Base-by-base conservation (phyloP, 92 coral and sea anemone species). In the Galaxea fascicularis region DNA sequence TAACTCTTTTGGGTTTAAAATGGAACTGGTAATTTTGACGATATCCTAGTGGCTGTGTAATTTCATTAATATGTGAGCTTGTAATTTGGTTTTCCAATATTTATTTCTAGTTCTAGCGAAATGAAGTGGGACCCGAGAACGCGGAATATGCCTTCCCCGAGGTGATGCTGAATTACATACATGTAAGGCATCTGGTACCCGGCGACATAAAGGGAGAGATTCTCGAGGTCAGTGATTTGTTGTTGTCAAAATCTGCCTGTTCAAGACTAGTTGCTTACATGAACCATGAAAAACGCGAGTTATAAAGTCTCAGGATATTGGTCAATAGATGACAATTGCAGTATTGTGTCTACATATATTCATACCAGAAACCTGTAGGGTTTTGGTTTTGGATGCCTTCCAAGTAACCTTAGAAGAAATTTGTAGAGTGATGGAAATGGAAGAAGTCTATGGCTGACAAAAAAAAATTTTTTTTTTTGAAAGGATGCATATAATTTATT, bases 141-240 rank as follows among this genome's bases (percentile, higher is more conserved):
- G 56, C 58, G 3, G 87, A 83, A 56, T 88, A 71, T 65, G 77
- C 67, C 35, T 88, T 88, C 59, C 87, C 91, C 14, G 56, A 35
- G 17, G 28, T 69, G 15, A 83, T 88, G 14, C 78, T 88, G 41
- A 73, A 27, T 4, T 83, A 63, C 53, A 82, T 88, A 39, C n/a
- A n/a, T n/a, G n/a, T n/a, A n/a, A 53, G 83, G 65, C 62, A 74
- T 49, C 70, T 88, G 39, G 91, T 82, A 41, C 91, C 87, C 47
- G 82, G 76, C 0, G 91, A 88, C 75, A 69, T 81, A 31, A 82
- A 63, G 64, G 91, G 91, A 22, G 87, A 88, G 64, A 88, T 88
- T n/a, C 80, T 83, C 47, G 82, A 80, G 78, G 91, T 87, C 64
- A 47, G 73, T 56, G 62, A 16, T 56, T 56, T 56, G 62, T 56